phyloP scores from a whole-genome alignment of 2,113 vertebrate genomes.

The Pseudorectes ferrugineus region DNA sequence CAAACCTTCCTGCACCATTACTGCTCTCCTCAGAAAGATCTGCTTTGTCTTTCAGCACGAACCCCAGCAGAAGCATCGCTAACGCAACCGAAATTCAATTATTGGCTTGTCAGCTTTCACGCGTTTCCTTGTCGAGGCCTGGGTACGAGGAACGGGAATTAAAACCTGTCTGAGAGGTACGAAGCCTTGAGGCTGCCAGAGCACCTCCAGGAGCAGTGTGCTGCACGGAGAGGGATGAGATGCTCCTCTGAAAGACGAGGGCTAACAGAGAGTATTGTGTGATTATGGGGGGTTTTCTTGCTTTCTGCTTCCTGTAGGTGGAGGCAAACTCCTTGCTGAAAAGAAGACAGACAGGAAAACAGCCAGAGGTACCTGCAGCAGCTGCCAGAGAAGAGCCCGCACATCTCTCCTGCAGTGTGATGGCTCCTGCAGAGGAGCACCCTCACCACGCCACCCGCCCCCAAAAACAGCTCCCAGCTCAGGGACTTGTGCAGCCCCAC shows the following conservation, averaged over 20 bases:
- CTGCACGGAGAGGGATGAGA: background rate
- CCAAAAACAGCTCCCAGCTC: background rate
- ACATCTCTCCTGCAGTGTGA: background rate
- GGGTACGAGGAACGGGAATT: background rate
- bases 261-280: background rate
- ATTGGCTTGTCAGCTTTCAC: background rate
- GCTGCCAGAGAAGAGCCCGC: background rate
- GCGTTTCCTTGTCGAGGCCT: fast-evolving
- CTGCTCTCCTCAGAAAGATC: background rate
- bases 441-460: background rate
- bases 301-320: conserved; percentile 74
- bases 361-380: background rate
- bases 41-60: background rate
- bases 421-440: background rate
- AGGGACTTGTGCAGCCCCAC: background rate
- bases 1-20: background rate
- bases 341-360: background rate
- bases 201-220: background rate
- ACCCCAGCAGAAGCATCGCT: background rate
- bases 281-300: background rate
- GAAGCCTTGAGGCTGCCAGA: background rate
- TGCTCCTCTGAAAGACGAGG: background rate
- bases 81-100: background rate
- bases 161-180: background rate
- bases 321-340: conserved; percentile 75